phyloP scores from a whole-genome alignment of 2,888 invertebrate species.

The Isotomurus palustris region DNA sequence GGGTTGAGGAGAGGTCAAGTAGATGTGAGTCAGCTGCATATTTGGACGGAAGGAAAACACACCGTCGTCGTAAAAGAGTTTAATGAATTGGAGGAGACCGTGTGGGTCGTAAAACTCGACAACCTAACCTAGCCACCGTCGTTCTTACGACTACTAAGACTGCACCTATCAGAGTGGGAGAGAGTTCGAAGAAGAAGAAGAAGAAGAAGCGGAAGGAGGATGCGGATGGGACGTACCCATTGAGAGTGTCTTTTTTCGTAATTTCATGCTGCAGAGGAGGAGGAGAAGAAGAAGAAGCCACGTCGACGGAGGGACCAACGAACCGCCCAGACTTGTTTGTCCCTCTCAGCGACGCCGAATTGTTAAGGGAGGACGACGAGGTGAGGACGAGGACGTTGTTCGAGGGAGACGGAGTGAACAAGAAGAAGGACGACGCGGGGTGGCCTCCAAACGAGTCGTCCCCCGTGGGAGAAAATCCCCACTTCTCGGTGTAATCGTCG shows the following conservation, averaged over 20 bases:
- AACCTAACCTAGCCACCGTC: too few relatives aligned
- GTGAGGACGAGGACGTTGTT: conserved; percentile 31
- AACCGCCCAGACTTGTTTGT: too few relatives aligned
- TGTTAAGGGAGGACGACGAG: conserved; percentile 42
- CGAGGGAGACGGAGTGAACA: conserved; percentile 45
- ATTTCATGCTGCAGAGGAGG: conserved; percentile 36
- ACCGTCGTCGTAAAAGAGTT: too few relatives aligned
- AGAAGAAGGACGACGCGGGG: conserved; percentile 41
- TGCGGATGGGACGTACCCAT: not conserved
- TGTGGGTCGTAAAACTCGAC: too few relatives aligned
- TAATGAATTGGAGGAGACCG: too few relatives aligned
- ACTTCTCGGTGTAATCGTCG: conserved; percentile 95
- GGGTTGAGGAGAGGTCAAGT: too few relatives aligned
- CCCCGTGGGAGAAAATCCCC: conserved; percentile 60
- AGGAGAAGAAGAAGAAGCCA: too few relatives aligned
- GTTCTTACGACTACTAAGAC: too few relatives aligned
- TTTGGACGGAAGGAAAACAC: too few relatives aligned
- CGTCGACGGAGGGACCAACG: conserved; percentile 40
- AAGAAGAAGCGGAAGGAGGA: not conserved
- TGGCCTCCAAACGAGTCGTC: conserved; percentile 38
- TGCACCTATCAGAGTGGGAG: not conserved
- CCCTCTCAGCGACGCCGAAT: conserved; percentile 42
- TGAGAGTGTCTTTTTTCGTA: conserved; percentile 27
- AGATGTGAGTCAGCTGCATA: too few relatives aligned
- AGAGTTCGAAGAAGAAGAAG: not conserved